Conservation (phyloP, 2,797 vertebrate genomes). For the Falco biarmicus region DNA sequence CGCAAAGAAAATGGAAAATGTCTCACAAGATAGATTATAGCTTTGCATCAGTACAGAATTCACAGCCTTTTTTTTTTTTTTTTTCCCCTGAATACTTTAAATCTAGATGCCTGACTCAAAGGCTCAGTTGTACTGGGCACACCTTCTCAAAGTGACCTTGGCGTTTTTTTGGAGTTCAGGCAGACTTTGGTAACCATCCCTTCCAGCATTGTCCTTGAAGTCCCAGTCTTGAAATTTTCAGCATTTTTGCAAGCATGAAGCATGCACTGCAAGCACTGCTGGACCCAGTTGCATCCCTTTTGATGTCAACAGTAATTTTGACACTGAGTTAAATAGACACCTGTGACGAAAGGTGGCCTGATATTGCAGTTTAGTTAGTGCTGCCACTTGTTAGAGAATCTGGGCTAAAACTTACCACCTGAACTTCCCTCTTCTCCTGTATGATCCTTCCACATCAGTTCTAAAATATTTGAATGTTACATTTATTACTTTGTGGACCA, state of each 20-base stretch:
- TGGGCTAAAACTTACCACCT: background rate
- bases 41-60: background rate
- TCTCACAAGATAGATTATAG: background rate
- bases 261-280: background rate
- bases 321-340: background rate
- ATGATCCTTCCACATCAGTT: background rate
- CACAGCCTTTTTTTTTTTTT: background rate
- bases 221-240: background rate
- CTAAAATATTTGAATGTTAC: background rate
- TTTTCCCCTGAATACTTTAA: background rate
- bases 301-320: background rate
- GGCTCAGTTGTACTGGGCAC: background rate
- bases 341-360: background rate
- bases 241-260: background rate
- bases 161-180: background rate
- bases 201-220: constrained; percentile 3
- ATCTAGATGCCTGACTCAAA: background rate
- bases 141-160: background rate
- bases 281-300: background rate
- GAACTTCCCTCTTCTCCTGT: background rate
- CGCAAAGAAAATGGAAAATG: background rate
- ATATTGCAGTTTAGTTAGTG: background rate
- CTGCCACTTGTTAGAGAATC: background rate
- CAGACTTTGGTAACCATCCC: background rate
- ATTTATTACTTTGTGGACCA: background rate